Evolutionary conservation across 2,888 invertebrate genomes (phyloP).

Genomic region (Tipula unca): DNA sequence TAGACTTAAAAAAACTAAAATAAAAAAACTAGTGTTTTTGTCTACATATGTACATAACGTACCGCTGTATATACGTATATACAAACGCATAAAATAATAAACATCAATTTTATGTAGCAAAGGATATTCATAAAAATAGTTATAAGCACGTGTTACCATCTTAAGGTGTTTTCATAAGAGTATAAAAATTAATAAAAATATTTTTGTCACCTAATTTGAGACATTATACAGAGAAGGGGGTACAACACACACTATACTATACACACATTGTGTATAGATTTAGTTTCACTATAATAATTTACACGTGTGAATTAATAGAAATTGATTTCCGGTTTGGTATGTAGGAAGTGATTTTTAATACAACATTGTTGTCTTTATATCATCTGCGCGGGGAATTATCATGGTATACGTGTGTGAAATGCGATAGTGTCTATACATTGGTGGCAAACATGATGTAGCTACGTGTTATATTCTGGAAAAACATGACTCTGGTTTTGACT

Average conservation of each 20-base stretch:
- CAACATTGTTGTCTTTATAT: not conserved
- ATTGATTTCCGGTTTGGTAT: not conserved
- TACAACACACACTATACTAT: too few species aligned
- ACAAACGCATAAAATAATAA: not conserved
- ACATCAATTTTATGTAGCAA: not conserved
- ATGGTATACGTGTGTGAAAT: not conserved
- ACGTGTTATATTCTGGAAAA: too few species aligned
- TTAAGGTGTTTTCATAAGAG: not conserved
- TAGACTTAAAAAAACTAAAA: not conserved
- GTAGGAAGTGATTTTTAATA: not conserved
- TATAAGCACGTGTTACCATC: not conserved
- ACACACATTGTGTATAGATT: not conserved
- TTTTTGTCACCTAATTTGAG: not conserved
- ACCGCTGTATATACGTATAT: not conserved
- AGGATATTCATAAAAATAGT: not conserved
- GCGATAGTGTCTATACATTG: too few species aligned
- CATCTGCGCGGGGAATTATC: not conserved
- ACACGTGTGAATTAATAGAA: not conserved
- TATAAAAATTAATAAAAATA: not conserved
- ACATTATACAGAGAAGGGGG: not conserved
- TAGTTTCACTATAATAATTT: too few species aligned
- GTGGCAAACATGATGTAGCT: too few species aligned
- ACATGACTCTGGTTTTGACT: too few species aligned
- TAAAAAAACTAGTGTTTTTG: not conserved
- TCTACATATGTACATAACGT: not conserved